Conservation (phyloP, 2,113 vertebrate genomes). For the Atlantisia rogersi region DNA sequence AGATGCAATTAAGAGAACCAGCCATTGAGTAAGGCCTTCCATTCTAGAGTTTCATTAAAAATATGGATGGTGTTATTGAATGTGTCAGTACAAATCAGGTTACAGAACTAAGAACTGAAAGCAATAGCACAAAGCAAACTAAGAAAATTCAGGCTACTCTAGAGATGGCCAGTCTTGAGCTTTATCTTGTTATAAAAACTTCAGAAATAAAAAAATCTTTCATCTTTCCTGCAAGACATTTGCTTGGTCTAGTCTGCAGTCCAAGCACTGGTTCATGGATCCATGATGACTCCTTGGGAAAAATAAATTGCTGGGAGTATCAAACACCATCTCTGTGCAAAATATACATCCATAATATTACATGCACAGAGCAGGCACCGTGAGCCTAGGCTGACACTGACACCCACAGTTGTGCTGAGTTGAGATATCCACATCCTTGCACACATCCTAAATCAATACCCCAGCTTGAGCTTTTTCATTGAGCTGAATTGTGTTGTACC, state of each 20-base stretch:
- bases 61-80: neutral
- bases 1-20: neutral
- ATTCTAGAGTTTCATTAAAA: neutral
- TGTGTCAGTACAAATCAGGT: neutral
- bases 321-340: neutral
- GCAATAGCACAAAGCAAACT: neutral
- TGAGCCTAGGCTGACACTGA: neutral
- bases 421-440: neutral
- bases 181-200: neutral
- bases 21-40: neutral
- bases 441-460: neutral
- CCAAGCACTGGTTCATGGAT: neutral
- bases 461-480: neutral
- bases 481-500: neutral
- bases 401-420: neutral
- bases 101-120: neutral
- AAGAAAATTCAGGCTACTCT: neutral
- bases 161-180: neutral
- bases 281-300: neutral
- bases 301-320: neutral
- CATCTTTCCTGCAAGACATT: neutral
- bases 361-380: neutral
- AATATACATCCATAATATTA: neutral
- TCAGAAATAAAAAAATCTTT: neutral
- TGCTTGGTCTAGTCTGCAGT: neutral